Percentiles rank a stretch among this genome's conserved stretches.
Conservation (phyloP, 2,888 invertebrate genomes). For the Eupithecia abbreviata region DNA sequence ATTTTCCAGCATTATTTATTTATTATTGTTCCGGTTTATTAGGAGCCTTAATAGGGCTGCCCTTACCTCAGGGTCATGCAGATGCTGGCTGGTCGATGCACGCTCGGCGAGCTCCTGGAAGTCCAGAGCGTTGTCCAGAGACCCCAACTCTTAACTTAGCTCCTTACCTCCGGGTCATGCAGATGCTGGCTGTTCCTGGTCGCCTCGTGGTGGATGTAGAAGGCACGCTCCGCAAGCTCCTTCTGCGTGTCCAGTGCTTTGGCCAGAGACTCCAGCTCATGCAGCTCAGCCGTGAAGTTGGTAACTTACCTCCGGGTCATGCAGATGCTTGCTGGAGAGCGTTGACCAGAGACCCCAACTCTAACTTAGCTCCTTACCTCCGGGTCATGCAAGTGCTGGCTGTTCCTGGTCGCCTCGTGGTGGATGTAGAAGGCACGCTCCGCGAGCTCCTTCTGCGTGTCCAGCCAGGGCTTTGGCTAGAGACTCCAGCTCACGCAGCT, state of each 20-base stretch:
- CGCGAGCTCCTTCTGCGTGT: constrained; percentile 89
- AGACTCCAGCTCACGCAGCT: constrained; percentile 87
- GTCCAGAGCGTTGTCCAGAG: too few relatives aligned
- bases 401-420: constrained; percentile 83
- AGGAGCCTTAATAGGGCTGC: neutral
- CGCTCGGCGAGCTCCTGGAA: too few relatives aligned
- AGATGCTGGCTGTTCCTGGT: constrained; percentile 80
- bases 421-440: constrained; percentile 87
- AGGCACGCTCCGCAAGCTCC: constrained; percentile 86
- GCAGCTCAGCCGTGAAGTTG: constrained; percentile 83
- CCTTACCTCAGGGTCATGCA: constrained; percentile 86
- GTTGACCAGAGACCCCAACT: too few relatives aligned
- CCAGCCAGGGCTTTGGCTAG: constrained; percentile 90
- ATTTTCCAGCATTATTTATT: too few relatives aligned
- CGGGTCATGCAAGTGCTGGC: too few relatives aligned
- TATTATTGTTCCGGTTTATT: too few relatives aligned
- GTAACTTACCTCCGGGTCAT: too few relatives aligned
- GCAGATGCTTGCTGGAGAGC: constrained; percentile 69
- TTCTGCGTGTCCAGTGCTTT: constrained; percentile 91
- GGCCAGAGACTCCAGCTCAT: constrained; percentile 88
- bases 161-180: too few relatives aligned
- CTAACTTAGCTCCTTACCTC: too few relatives aligned
- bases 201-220: constrained; percentile 86
- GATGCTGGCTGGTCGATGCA: constrained; percentile 17
- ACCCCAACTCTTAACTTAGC: too few relatives aligned